Base-by-base conservation (phyloP, 1,140 invertebrate genomes). In the Neodiprion fabricii region DNA sequence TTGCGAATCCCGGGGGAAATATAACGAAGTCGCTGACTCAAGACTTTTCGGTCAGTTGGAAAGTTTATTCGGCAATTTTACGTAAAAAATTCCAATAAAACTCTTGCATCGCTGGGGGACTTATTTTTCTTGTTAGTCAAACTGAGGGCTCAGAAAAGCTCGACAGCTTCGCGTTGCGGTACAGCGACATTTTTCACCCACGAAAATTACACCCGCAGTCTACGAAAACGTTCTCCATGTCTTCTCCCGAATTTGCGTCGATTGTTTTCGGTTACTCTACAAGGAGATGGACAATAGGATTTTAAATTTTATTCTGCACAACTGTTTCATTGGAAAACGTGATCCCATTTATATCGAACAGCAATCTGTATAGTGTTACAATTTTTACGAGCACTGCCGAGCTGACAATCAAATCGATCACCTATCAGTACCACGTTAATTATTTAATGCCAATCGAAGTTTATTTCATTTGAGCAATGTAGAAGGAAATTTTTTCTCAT, bases 11-110 rank as follows among this genome's bases (percentile, higher is more conserved):
- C 81, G 70, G 72, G 86, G 85, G 86, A 88, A 86, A 87, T 86
- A 87, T 87, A 82, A 87, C 80, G 75, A 71, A 84, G 82, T 83
- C 80, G 76, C 74, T 78, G 74, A 78, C 83, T 81, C 79, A 77
- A 81, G 74, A 74, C 47, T 72, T 77, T 74, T 77, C 79, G 77
- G 77, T 80, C 76, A 78, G 75, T 78, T 81, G 77, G 81, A 83
- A 85, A 86, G 82, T 85, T 83, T 81, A 78, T 78, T 79, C 77
- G 78, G 79, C 81, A 83, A 82, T 85, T 86, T 83, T 80, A 81
- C 73, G 75, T 72, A 71, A 48, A 79, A 80, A 83, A 81, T 79
- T 84, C 83, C 83, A 81, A 82, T 83, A 79, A 82, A 84, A 86
- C 80, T 85, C 81, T 5, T 40, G 28, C 79, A 83, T 82, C 82